phyloP scores from a whole-genome alignment of 1,140 invertebrate species.

The Nasonia longicornis region DNA sequence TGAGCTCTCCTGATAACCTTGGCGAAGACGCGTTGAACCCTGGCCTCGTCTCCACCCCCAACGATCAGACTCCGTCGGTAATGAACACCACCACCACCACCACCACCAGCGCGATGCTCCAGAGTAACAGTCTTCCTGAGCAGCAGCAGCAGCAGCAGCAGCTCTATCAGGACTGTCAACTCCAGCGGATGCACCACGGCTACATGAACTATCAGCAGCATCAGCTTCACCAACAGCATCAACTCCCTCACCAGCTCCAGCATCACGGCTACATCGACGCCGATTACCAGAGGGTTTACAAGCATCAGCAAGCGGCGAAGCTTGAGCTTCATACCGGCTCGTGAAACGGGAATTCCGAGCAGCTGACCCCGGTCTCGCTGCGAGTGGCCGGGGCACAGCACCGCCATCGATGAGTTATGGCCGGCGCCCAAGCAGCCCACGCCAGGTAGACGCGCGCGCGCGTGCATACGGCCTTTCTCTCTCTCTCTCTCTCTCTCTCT shows the following conservation, averaged over 20 bases:
- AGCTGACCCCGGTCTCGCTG: slow-evolving; percentile 56
- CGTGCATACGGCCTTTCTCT: background rate
- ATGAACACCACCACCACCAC: background rate
- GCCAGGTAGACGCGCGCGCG: slow-evolving; percentile 55
- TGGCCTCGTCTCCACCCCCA: background rate
- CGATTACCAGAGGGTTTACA: slow-evolving; percentile 46
- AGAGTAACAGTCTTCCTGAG: background rate
- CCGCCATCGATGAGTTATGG: slow-evolving; percentile 60
- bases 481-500: background rate
- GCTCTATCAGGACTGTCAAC: slow-evolving; percentile 6
- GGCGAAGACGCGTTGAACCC: background rate
- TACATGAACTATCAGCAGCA: slow-evolving; percentile 50
- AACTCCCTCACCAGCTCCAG: slow-evolving; percentile 28
- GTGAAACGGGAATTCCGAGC: slow-evolving; percentile 54
- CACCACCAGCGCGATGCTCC: background rate
- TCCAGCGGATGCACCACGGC: slow-evolving; percentile 44
- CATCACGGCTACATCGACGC: slow-evolving; percentile 6
- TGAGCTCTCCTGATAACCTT: slow-evolving; percentile 30
- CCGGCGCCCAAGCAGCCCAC: slow-evolving; percentile 50
- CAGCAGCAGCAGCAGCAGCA: slow-evolving; percentile 6
- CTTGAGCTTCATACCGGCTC: slow-evolving; percentile 50
- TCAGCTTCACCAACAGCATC: slow-evolving; percentile 47
- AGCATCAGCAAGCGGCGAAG: slow-evolving; percentile 45
- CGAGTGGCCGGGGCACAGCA: slow-evolving; percentile 20
- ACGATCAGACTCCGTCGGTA: background rate